phyloP scores from a whole-genome alignment of 2,797 vertebrate species.

The Coregonus suidteri region DNA sequence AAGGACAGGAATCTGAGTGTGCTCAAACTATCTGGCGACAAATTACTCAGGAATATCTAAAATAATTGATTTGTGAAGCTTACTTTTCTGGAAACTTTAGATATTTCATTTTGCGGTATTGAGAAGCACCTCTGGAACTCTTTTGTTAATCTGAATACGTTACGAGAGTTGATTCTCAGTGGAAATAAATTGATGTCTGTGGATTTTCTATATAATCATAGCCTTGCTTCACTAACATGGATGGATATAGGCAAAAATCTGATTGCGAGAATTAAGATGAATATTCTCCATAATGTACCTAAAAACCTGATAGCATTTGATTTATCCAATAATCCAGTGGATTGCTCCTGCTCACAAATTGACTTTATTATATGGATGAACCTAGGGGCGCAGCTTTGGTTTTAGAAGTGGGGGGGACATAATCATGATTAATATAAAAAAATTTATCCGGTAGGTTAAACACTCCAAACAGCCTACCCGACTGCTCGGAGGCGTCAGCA shows the following conservation, averaged over 20 bases:
- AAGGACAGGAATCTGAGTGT: slow-evolving; percentile 23
- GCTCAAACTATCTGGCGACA: slow-evolving; percentile 27
- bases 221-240: slow-evolving; percentile 8
- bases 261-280: slow-evolving; percentile 9
- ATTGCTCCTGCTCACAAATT: neutral
- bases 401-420: too few relatives aligned
- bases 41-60: slow-evolving; percentile 6
- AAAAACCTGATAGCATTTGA: too few relatives aligned
- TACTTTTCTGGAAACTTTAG: slow-evolving; percentile 27
- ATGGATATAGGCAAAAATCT: slow-evolving; percentile 27
- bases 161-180: slow-evolving; percentile 33
- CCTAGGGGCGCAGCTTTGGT: too few relatives aligned
- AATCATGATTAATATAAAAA: too few relatives aligned
- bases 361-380: too few relatives aligned
- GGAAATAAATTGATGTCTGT: slow-evolving; percentile 32
- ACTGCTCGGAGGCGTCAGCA: too few relatives aligned
- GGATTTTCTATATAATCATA: slow-evolving; percentile 31
- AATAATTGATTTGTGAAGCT: slow-evolving; percentile 29
- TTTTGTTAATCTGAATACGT: slow-evolving; percentile 16
- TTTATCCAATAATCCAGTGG: neutral
- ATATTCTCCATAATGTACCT: too few relatives aligned
- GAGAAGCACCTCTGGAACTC: slow-evolving; percentile 27
- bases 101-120: slow-evolving; percentile 70
- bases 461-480: too few relatives aligned
- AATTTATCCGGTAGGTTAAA: too few relatives aligned